These are phyloP conservation scores for Margaritifera margaritifera DNA, from an alignment of 2,888 invertebrate species.

Conservation along the genomic window DNA sequence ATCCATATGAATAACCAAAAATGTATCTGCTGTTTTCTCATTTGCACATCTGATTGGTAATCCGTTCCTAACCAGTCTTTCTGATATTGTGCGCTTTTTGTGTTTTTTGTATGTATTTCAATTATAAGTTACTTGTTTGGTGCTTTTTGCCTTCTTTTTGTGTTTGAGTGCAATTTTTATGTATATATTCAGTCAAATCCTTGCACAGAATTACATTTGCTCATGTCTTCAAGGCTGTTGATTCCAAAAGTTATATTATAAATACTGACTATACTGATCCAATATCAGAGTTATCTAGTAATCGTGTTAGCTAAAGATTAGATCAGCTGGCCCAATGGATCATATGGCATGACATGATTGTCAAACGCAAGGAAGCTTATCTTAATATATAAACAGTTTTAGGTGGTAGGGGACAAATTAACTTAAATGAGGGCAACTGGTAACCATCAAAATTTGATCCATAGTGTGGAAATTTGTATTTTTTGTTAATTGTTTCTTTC, in stretches of 20 bases:
- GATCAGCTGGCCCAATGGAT: too few species aligned
- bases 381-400: too few species aligned
- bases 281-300: too few species aligned
- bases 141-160: slow-evolving; percentile 19
- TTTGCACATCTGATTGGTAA: neutral
- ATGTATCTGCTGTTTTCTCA: slow-evolving; percentile 8
- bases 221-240: slow-evolving; percentile 33
- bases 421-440: too few species aligned
- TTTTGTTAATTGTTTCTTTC: slow-evolving; percentile 17
- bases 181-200: neutral
- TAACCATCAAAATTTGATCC: too few species aligned
- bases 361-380: too few species aligned
- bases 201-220: slow-evolving; percentile 15
- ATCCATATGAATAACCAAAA: slow-evolving; percentile 45
- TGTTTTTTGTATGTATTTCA: slow-evolving; percentile 5
- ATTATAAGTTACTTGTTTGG: slow-evolving; percentile 14
- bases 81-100: slow-evolving; percentile 9
- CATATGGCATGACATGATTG: too few species aligned
- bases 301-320: too few species aligned
- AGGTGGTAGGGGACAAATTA: too few species aligned
- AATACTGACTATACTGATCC: neutral
- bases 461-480: too few species aligned
- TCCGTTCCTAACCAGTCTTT: neutral
- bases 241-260: neutral
- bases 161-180: slow-evolving; percentile 9